Evolutionary conservation across 2,797 vertebrate genomes (phyloP), one percentile per base, ranked within the genome.

Genomic region (Ctenopoma kingsleyae): DNA sequence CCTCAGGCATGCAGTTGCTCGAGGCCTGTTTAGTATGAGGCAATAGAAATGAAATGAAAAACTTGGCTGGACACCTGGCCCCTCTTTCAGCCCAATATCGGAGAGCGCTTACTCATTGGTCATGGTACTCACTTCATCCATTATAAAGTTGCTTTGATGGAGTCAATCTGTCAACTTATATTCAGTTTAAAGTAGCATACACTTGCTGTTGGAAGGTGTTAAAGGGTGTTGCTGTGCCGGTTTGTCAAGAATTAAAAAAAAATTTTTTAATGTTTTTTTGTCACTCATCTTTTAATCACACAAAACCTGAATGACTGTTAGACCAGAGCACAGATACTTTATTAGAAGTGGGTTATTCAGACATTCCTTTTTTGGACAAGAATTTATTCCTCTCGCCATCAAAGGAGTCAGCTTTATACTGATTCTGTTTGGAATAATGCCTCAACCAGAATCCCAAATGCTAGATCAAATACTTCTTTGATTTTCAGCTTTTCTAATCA

Each of bases 401-500:
- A 52, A 56, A 2, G 13, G 48, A 40, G 19, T 60, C 27, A n/a
- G 62, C 53, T 67, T 11, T 15, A 36, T 53, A 56, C 40, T 43
- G 49, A 70, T 48, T 67, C 6, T 48, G 57, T 72, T 69, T 67
- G 56, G 46, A 6, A 11, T 57, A 11, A 50, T 6, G 17, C 22
- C 40, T 64, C 56, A 15, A 38, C 53, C 49, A 60, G 32, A 43
- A 30, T 36, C 35, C 63, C 23, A 32, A 69, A 70, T 50, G 43
- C n/a, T 44, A 66, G 54, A 77, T 82, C 38, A 71, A 62, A 65
- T n/a, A 12, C 25, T 2, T 44, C 78, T 83, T 81, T 74, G 64
- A 74, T 82, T 71, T 41, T 41, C 52, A 47, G 47, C 74, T 80
- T 71, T 50, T 59, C 32, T 61, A 51, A 87, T 85, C 67, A 57